Evolutionary conservation across 2,888 invertebrate genomes (phyloP).

Genomic region (Physocephala rufipes): DNA sequence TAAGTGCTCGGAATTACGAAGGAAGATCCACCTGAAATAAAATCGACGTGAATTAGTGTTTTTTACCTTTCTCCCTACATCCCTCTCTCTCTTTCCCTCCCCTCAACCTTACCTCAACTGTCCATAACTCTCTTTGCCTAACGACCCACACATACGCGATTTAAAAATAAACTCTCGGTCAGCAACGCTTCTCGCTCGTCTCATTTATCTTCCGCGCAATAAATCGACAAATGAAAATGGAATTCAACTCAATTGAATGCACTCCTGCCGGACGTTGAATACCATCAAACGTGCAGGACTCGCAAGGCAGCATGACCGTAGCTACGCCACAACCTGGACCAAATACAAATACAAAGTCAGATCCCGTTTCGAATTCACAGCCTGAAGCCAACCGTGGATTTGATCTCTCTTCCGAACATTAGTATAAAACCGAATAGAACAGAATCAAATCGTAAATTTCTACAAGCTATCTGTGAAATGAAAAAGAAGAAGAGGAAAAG

Average conservation of each 20-base stretch:
- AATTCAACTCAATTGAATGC: constrained; percentile 34
- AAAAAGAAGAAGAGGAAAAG: not conserved
- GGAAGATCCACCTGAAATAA: constrained; percentile 3
- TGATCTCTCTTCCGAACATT: no score
- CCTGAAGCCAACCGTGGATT: no score
- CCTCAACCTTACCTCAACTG: not conserved
- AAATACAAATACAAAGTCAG: no score
- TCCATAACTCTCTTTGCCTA: not conserved
- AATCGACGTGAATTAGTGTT: not conserved
- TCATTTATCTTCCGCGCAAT: constrained; percentile 9
- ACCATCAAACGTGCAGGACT: not conserved
- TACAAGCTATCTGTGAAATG: not conserved
- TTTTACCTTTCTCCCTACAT: not conserved
- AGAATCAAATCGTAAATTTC: not conserved
- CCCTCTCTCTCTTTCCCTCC: not conserved
- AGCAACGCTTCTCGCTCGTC: not conserved
- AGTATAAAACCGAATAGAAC: not conserved
- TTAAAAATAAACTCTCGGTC: no score
- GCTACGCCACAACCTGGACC: no score
- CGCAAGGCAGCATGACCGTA: no score
- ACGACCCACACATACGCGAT: not conserved
- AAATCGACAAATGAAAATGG: constrained; percentile 30
- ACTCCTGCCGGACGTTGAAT: not conserved
- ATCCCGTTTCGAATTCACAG: no score
- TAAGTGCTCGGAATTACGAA: not conserved